Percentiles rank a stretch among this genome's conserved stretches.
These are phyloP conservation scores for Dasypus novemcinctus DNA, from an alignment of 2,113 vertebrate species.

Conservation along the genomic window DNA sequence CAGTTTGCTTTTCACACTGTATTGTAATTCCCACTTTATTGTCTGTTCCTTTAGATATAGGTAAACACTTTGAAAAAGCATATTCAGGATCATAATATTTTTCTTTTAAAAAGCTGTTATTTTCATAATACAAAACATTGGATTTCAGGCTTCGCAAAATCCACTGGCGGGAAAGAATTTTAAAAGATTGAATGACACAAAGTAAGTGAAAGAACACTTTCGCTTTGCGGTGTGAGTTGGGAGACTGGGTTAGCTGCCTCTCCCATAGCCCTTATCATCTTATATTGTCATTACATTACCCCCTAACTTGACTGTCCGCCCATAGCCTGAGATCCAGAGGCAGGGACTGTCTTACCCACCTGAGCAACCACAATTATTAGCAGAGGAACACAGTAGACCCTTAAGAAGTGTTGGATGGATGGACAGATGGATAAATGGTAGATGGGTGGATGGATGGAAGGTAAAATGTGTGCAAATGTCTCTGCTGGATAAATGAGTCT, in stretches of 20 bases:
- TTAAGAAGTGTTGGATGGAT: not conserved
- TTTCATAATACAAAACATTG: not conserved
- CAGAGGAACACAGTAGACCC: not conserved
- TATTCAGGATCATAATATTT: not conserved
- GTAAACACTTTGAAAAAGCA: not conserved
- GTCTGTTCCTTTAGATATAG: not conserved
- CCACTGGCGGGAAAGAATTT: not conserved
- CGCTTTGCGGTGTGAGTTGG: not conserved
- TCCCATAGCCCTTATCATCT: not conserved
- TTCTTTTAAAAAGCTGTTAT: not conserved
- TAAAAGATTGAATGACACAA: not conserved
- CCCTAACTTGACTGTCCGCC: not conserved
- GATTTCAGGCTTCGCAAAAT: not conserved
- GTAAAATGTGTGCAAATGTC: not conserved
- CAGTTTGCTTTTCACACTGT: not conserved
- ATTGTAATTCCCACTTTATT: not conserved
- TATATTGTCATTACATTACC: no score
- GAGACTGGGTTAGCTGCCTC: not conserved
- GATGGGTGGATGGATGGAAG: not conserved
- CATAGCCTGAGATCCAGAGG: not conserved
- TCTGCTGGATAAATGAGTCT: not conserved
- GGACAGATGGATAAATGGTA: no score
- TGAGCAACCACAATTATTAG: not conserved
- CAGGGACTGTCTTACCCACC: not conserved
- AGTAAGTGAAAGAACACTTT: not conserved